Percentiles rank a stretch among this genome's conserved stretches.
Conservation (phyloP, 2,888 invertebrate species). For the Drosophila birchii region DNA sequence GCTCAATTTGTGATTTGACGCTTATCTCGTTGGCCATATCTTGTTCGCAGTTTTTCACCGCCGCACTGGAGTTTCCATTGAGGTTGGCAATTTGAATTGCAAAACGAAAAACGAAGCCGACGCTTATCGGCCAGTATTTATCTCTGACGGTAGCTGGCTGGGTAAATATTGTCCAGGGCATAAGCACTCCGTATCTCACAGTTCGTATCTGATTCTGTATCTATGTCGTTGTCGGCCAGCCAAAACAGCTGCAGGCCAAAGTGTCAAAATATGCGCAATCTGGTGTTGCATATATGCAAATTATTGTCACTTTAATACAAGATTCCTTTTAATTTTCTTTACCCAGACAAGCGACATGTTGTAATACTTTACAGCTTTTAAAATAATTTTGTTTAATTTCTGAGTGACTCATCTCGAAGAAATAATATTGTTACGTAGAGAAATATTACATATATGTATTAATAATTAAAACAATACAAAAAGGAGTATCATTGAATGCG, state of each 20-base stretch:
- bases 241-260: constrained; percentile 48
- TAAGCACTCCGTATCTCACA: constrained; percentile 19
- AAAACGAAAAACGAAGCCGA: constrained; percentile 37
- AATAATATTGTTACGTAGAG: not conserved
- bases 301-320: constrained; percentile 56
- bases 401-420: not conserved
- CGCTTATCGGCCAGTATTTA: constrained; percentile 54
- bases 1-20: constrained; percentile 32
- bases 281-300: constrained; percentile 60
- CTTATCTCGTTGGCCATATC: constrained; percentile 59
- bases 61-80: constrained; percentile 42
- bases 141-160: constrained; percentile 59
- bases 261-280: constrained; percentile 45
- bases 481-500: not conserved
- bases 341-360: not conserved
- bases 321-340: constrained; percentile 56
- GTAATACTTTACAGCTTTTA: not conserved
- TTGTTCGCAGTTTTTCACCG: constrained; percentile 45
- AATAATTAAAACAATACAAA: not conserved
- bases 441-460: not conserved
- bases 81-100: constrained; percentile 68
- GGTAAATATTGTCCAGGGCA: constrained; percentile 30
- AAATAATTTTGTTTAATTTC: not conserved
- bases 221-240: constrained; percentile 15
- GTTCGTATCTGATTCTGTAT: constrained; percentile 23